Evolutionary conservation across 2,888 invertebrate species (phyloP), one percentile per base, ranked within the genome.

Genomic region (Cheilosia impressa): DNA sequence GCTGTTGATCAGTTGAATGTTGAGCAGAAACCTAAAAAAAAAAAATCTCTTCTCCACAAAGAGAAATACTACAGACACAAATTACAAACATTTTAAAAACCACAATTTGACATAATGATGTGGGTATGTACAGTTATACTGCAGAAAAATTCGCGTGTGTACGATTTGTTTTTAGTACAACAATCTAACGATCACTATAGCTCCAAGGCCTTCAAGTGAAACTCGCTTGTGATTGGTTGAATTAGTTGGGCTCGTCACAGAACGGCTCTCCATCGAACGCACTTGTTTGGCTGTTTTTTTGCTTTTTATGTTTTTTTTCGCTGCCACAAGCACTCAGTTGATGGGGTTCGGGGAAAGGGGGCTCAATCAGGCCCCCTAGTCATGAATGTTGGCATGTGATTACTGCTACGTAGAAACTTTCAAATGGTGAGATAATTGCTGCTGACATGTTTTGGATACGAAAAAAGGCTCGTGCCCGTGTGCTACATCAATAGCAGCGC

Each of bases 161-260:
- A 24, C 50, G n/a, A 57, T 19, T 50, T 75, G 5, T 47, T 47
- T 57, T 62, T 60, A 63, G 71, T 27, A 65, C 45, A 47, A 43
- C 10, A 34, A 19, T 62, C 71, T 47, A 50, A 13, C 7, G 52
- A 60, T 69, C 60, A 13, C 34, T 9, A 34, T 41, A 76, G 57
- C 75, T 69, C 65, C 83, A 79, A 84, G 83, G 69, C 63, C 69
- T 84, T 38, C 43, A 15, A 41, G 62, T 38, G 19, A 66, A 60
- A 66, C 53, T 47, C 38, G 5, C 5, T 19, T 34, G 13, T 57
- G 84, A 84, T 84, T 84, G 84, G 84, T 24, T 80, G 50, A 58
- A 57, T 31, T 60, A 50, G 43, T 71, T 80, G 80, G 84, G 84
- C 84, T 80, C 84, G 84, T 78, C 78, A 63, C 27, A 31, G 57